Percentiles rank a stretch among this genome's conserved stretches.
phyloP scores from a whole-genome alignment of 1,140 invertebrate genomes.

The Polypedilum pembai region DNA sequence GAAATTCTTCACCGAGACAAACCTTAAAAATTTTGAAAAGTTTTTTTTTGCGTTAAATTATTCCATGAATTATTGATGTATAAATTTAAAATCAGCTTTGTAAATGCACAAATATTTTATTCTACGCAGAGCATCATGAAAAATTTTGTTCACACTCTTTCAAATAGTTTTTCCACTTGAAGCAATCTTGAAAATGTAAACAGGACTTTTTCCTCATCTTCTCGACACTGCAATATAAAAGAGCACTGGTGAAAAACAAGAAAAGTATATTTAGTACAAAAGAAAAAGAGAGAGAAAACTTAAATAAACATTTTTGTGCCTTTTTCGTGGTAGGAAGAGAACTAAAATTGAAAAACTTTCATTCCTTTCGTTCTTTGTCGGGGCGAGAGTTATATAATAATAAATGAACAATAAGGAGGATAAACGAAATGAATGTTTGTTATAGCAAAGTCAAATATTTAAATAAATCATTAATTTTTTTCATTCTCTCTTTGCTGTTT shows the following conservation, averaged over 20 bases:
- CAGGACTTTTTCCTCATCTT: not conserved
- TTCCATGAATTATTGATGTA: too few species aligned
- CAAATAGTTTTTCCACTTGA: too few species aligned
- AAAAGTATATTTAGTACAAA: not conserved
- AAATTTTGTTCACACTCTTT: not conserved
- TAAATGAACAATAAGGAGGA: not conserved
- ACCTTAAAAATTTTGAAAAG: too few species aligned
- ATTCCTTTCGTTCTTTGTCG: not conserved
- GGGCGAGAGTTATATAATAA: constrained; percentile 1
- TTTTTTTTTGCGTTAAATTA: too few species aligned
- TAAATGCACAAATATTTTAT: not conserved
- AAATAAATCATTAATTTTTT: constrained; percentile 22
- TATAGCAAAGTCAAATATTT: not conserved
- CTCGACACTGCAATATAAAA: not conserved
- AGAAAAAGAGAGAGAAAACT: constrained; percentile 4
- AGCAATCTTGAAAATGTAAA: not conserved
- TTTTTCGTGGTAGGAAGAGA: not conserved
- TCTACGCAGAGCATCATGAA: not conserved
- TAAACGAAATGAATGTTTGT: not conserved
- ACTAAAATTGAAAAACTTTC: constrained; percentile 26
- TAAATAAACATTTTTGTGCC: not conserved
- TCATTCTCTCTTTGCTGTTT: not conserved
- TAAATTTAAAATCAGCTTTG: too few species aligned
- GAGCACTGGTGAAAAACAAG: not conserved
- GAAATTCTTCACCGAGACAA: too few species aligned